phyloP scores from a whole-genome alignment of 2,113 vertebrate genomes.

The Marcusenius ussheri region DNA sequence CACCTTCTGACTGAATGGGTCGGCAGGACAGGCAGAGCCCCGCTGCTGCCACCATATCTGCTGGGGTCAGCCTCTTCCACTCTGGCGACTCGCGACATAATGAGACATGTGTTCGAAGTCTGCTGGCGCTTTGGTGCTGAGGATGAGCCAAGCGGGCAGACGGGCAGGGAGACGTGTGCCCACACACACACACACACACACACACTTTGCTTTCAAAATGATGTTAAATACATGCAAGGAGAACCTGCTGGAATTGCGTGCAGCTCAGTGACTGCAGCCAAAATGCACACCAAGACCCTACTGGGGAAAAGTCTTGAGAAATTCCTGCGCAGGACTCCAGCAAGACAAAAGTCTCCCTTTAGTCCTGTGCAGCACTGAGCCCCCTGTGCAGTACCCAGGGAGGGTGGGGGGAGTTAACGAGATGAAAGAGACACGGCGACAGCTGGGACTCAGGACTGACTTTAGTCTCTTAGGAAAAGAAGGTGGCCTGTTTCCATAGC shows the following conservation, averaged over 20 bases:
- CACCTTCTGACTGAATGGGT: not conserved
- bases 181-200: not conserved
- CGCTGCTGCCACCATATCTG: not conserved
- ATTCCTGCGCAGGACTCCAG: not conserved
- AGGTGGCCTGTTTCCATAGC: not conserved
- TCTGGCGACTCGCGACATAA: not conserved
- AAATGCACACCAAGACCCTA: slow-evolving; percentile 13
- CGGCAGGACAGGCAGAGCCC: not conserved
- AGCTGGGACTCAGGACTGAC: slow-evolving; percentile 59
- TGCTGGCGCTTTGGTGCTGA: not conserved
- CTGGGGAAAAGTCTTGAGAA: not conserved
- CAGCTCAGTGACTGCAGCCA: not conserved
- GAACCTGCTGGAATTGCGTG: not conserved
- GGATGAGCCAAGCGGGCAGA: slow-evolving; percentile 5
- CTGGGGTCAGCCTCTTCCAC: not conserved
- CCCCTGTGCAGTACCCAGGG: slow-evolving; percentile 52
- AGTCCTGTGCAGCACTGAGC: not conserved
- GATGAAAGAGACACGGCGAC: slow-evolving; percentile 58
- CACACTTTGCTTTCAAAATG: not conserved
- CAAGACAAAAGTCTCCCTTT: not conserved
- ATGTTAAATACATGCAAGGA: not conserved
- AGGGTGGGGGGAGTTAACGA: slow-evolving; percentile 45
- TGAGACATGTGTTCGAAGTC: not conserved
- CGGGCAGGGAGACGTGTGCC: not conserved
- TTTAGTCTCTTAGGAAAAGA: slow-evolving; percentile 13